Base-by-base conservation (phyloP, 2,888 invertebrate genomes). In the Onthophagus sagittarius region DNA sequence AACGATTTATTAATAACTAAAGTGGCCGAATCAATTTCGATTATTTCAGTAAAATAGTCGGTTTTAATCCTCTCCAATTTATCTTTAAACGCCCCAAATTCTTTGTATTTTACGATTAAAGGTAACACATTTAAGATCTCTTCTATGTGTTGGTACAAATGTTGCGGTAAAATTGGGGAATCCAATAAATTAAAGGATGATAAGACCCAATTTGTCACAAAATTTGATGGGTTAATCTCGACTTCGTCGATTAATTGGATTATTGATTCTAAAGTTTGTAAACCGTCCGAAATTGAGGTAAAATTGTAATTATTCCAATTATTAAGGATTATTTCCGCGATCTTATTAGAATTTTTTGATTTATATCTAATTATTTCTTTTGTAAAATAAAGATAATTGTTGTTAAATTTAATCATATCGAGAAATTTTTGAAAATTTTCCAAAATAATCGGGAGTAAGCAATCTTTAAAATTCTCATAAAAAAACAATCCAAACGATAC, bases 401-500 rank as follows among this genome's bases (percentile, higher is more conserved):
- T 15, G 23, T 72, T 71, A 11, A 15, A 31, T 33, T 13, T 23
- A 23, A 72, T 70, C 14, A 11, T 71, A 23, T 71, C 71, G 63
- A 80, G 39, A 76, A 82, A 82, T 32, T 63, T 23, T 15, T 79
- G 77, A 72, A 81, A 81, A 71, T 82, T 77, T 39, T 76, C 72
- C n/a, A 81, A 3, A 2, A 84, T 73, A 69, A 74, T 74, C 11
- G 79, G 77, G 1, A 83, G 74, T 4, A 83, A 69, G 2, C 77
- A 75, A 11, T 80, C 78, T 71, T 79, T 79, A 74, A 84, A 84
- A 23, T 75, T 79, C 15, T 77, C 75, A 39, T 83, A 74, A 15
- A 84, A 77, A 74, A 81, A 84, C 11, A 76, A 71, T 5, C 83
- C 83, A 72, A 81, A 79, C 32, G 72, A 71, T 2, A 79, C 71